Evolutionary conservation across 2,888 invertebrate genomes (phyloP), one percentile per base, ranked within the genome.

Genomic region (Eugnorisma glareosa): DNA sequence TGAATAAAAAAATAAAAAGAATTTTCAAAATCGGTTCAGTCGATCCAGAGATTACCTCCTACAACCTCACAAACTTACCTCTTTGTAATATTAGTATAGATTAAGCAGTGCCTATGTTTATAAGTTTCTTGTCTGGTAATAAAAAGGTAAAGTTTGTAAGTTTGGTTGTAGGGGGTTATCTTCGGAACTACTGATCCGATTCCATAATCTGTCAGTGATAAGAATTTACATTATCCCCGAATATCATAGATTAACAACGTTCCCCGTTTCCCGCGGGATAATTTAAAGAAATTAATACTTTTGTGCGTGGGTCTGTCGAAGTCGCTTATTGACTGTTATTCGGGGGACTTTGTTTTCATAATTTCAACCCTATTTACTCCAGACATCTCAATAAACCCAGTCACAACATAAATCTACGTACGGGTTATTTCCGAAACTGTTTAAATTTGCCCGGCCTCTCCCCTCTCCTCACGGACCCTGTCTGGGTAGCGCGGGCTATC

Each of bases 351-450:
- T 28, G 13, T 57, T 13, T 28, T 57, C 13, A 28, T 6, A 28
- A 57, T 57, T 57, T 31, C 37, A 48, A 48, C 59, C 59, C n/a
- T 61, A 76, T 35, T 69, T 28, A 77, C 48, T 13, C 8, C 15
- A 51, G 18, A 24, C 37, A 61, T 54, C 51, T 73, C 54, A 40
- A 69, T 70, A 77, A 77, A 67, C 57, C 64, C 45, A 54, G 51
- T 48, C 63, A 51, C 51, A 51, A 31, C 57, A 35, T 61, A 21
- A 61, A 61, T 64, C n/a, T 59, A 35, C 31, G 21, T 51, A 59
- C 21, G 35, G 40, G 40, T 54, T 13, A 48, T 74, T 82, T 72
- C 71, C 74, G 40, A 69, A 61, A 61, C 61, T 68, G 24, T 59
- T 82, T 35, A 67, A 82, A 51, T 37, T 54, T 59, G n/a, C 24